Evolutionary conservation across 2,797 vertebrate genomes (phyloP), one percentile per base, ranked within the genome.

Genomic region (Glossophaga mutica): DNA sequence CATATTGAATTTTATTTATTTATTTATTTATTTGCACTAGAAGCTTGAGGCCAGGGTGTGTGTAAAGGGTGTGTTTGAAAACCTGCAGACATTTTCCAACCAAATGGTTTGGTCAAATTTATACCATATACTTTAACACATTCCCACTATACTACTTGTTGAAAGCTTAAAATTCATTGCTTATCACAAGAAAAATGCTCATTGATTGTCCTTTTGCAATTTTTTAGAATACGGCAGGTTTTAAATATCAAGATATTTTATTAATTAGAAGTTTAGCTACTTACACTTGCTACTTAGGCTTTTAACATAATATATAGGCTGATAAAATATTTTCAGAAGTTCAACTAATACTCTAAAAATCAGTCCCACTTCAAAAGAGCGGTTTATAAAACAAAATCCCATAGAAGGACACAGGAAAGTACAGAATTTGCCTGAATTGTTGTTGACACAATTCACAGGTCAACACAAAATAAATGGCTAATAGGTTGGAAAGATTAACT

Each of bases 401-500:
- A 16, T 70, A 3, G 5, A 68, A 14, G 82, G 95, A 10, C 90
- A 86, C 26, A 73, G 92, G 86, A 96, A 97, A 92, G 95, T 71
- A 70, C 39, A 26, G 11, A 2, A 84, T 98, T 98, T 98, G 97
- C 94, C 96, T 79, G 65, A 95, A 7, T 1, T 79, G 77, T 62
- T 57, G 12, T 88, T 87, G 94, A 39, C 76, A 44, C 4, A 74
- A 68, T 87, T 68, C 24, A 3, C 16, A 78, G 83, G 48, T 92
- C n/a, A 90, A 1, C 9, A 78, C 89, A 88, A 37, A 44, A 32
- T 68, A 34, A 87, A 65, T 24, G 79, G 77, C 59, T 95, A 52
- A 95, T 97, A 70, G 19, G 11, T 96, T 97, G 97, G 95, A 96
- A 94, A 94, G 68, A 78, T 67, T 94, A 78, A 82, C 55, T 94